These are phyloP conservation scores for Lasius fuliginosus DNA, from an alignment of 2,888 invertebrate genomes.

Conservation along the genomic window DNA sequence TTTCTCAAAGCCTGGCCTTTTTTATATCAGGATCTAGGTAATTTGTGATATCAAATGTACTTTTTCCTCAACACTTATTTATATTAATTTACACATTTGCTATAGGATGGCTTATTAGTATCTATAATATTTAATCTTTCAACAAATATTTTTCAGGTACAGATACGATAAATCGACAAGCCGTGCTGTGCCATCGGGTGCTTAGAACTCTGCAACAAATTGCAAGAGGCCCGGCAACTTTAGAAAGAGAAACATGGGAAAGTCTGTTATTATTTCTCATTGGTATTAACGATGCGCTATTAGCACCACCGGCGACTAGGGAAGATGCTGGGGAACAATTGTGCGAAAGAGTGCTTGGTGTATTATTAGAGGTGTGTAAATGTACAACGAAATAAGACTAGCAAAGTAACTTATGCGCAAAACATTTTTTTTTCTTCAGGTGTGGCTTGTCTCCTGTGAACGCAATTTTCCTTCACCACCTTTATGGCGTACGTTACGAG, in stretches of 20 bases:
- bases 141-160: slow-evolving; percentile 88
- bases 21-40: slow-evolving; percentile 95
- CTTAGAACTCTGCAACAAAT: slow-evolving; percentile 94
- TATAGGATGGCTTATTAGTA: slow-evolving; percentile 3
- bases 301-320: slow-evolving; percentile 97
- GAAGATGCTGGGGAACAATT: slow-evolving; percentile 98
- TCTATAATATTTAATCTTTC: slow-evolving; percentile 28
- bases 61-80: slow-evolving; percentile 51
- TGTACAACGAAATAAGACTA: background rate
- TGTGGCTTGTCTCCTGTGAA: slow-evolving; percentile 92
- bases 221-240: slow-evolving; percentile 91
- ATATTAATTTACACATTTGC: slow-evolving; percentile 43
- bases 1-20: slow-evolving; percentile 94
- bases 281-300: slow-evolving; percentile 95
- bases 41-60: slow-evolving; percentile 76
- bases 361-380: slow-evolving; percentile 93
- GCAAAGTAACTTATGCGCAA: slow-evolving; percentile 7
- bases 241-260: slow-evolving; percentile 97
- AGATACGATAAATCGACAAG: slow-evolving; percentile 97
- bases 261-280: slow-evolving; percentile 94
- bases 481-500: slow-evolving; percentile 97
- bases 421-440: slow-evolving; percentile 78
- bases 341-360: slow-evolving; percentile 97
- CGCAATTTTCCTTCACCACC: slow-evolving; percentile 97
- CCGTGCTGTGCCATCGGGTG: slow-evolving; percentile 96